Conservation (phyloP, 2,113 vertebrate species). For the Danionella cerebrum region DNA sequence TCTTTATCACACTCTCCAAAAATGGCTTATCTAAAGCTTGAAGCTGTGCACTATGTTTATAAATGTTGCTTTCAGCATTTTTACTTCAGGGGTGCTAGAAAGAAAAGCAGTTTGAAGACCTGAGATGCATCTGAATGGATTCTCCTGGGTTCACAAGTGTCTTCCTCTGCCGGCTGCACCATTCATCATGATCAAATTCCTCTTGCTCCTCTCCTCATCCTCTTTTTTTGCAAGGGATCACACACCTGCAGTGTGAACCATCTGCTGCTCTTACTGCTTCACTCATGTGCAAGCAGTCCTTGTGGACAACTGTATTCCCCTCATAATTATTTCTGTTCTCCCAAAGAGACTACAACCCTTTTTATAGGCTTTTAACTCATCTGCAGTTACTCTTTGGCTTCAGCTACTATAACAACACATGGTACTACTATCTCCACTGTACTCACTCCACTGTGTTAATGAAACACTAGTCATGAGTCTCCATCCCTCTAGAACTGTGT, state of each 20-base stretch:
- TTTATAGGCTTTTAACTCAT: neutral
- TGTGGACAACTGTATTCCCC: neutral
- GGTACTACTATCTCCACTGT: neutral
- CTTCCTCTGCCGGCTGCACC: neutral
- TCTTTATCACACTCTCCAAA: constrained; percentile 17
- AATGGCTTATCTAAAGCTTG: constrained; percentile 1
- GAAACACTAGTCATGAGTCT: neutral
- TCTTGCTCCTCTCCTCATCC: constrained; percentile 12
- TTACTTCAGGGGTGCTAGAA: neutral
- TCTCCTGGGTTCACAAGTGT: neutral
- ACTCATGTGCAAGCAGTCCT: neutral
- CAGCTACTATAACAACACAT: neutral
- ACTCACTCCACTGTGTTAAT: neutral
- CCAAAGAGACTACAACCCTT: neutral
- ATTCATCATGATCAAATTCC: constrained; percentile 16
- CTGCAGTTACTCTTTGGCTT: neutral
- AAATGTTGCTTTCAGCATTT: neutral
- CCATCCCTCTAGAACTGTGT: no score
- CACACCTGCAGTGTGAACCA: constrained; percentile 30
- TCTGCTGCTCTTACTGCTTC: constrained; percentile 25
- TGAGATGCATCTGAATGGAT: constrained; percentile 12
- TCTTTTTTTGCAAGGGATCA: constrained; percentile 11
- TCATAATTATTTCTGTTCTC: neutral
- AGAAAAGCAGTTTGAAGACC: neutral
- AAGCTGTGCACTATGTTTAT: neutral